Percentiles rank a stretch among this genome's conserved stretches.
Evolutionary conservation across 1,140 invertebrate species (phyloP).

Genomic region (Orussus abietinus): DNA sequence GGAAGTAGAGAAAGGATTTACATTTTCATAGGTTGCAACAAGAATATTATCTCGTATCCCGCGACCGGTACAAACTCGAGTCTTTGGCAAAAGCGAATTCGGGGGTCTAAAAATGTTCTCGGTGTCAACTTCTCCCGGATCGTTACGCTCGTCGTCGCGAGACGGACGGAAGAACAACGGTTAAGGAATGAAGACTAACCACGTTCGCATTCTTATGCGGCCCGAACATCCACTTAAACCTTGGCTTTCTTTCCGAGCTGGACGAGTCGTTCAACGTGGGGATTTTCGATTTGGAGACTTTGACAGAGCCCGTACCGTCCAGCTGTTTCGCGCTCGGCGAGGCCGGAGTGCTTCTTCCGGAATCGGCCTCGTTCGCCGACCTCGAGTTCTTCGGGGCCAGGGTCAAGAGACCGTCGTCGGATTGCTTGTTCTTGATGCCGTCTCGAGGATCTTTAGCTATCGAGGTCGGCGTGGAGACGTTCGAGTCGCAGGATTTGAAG

Average conservation of each 20-base stretch:
- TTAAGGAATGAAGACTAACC: slow-evolving; percentile 40
- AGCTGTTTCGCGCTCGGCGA: slow-evolving; percentile 18
- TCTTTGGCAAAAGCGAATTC: no score
- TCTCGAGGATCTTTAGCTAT: no score
- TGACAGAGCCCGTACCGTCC: slow-evolving; percentile 13
- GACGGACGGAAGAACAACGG: neutral
- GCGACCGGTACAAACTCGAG: neutral
- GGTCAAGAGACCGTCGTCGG: no score
- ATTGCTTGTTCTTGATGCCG: no score
- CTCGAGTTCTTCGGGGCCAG: no score
- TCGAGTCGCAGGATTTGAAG: slow-evolving; percentile 8
- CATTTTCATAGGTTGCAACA: neutral
- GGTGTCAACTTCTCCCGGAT: no score
- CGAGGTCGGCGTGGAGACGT: neutral
- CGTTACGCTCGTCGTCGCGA: neutral
- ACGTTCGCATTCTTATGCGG: slow-evolving; percentile 60
- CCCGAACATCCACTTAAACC: slow-evolving; percentile 59
- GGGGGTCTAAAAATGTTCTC: neutral
- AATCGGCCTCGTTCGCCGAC: slow-evolving; percentile 23
- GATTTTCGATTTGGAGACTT: slow-evolving; percentile 14
- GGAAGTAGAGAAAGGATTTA: slow-evolving; percentile 18
- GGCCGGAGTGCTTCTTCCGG: slow-evolving; percentile 25
- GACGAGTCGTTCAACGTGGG: slow-evolving; percentile 9
- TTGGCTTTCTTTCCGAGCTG: slow-evolving; percentile 30
- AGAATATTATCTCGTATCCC: neutral